Conservation (phyloP, 2,888 invertebrate genomes). For the Synergus umbraculus region DNA sequence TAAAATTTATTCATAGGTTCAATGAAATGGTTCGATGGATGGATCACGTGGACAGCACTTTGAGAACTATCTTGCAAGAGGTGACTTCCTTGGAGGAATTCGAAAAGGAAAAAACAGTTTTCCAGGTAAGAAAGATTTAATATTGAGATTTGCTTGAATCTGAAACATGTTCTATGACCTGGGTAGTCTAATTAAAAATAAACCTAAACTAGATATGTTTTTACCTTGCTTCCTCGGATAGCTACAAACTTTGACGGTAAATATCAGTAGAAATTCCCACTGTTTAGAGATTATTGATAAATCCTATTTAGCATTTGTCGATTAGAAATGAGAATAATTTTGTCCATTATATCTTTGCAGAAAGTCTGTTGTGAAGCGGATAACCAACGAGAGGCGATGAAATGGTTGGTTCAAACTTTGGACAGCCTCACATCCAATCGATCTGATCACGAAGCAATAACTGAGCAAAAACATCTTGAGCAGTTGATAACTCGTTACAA, state of each 20-base stretch:
- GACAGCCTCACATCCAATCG: constrained; percentile 91
- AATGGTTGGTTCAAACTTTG: constrained; percentile 94
- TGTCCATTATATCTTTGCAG: constrained; percentile 77
- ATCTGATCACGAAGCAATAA: constrained; percentile 87
- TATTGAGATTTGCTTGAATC: constrained; percentile 41
- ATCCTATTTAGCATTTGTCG: neutral
- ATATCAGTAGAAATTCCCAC: constrained; percentile 47
- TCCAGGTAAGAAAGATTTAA: constrained; percentile 84
- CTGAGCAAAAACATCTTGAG: constrained; percentile 90
- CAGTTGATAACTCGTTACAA: constrained; percentile 92
- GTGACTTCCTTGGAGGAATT: constrained; percentile 93
- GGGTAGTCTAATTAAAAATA: neutral
- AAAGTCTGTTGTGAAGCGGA: constrained; percentile 94
- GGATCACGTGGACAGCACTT: constrained; percentile 90
- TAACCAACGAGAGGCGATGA: constrained; percentile 94
- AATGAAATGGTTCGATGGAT: constrained; percentile 93
- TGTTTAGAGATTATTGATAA: neutral
- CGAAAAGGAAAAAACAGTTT: constrained; percentile 91
- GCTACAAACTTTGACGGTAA: constrained; percentile 73
- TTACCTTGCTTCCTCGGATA: constrained; percentile 61
- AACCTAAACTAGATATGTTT: neutral
- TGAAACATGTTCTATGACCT: neutral
- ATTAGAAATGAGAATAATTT: neutral
- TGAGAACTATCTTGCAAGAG: constrained; percentile 90
- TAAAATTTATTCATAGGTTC: constrained; percentile 78